phyloP scores from a whole-genome alignment of 2,797 vertebrate species.

The Cossypha dichroa region DNA sequence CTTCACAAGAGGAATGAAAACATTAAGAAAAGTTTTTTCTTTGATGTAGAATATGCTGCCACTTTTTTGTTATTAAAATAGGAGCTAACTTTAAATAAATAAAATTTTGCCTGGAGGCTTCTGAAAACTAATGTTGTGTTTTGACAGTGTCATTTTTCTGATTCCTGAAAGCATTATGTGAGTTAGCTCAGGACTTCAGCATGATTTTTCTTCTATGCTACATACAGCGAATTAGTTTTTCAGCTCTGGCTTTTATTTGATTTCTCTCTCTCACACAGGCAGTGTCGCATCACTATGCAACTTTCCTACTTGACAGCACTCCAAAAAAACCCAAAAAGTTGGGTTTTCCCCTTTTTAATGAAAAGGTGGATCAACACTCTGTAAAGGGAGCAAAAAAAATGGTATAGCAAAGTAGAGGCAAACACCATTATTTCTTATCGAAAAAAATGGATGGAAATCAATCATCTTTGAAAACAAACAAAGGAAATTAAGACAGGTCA shows the following conservation, averaged over 20 bases:
- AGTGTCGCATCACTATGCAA: background rate
- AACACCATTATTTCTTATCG: background rate
- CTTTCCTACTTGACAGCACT: background rate
- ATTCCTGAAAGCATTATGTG: conserved; percentile 70
- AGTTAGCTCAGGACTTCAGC: conserved; percentile 65
- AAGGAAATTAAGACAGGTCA: background rate
- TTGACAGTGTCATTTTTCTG: conserved; percentile 74
- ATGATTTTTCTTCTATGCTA: conserved; percentile 57
- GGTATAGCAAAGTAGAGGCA: background rate
- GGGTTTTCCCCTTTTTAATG: background rate
- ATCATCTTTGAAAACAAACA: background rate
- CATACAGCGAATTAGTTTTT: conserved; percentile 49
- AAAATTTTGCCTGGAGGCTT: conserved; percentile 77
- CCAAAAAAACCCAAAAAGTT: background rate
- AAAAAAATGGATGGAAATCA: background rate
- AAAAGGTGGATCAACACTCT: background rate
- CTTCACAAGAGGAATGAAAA: conserved; percentile 74
- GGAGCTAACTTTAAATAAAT: conserved; percentile 81
- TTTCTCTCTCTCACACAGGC: background rate
- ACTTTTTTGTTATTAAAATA: conserved; percentile 77
- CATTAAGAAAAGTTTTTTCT: conserved; percentile 75
- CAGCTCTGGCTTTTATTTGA: conserved; percentile 51
- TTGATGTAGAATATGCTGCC: conserved; percentile 73
- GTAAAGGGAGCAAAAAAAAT: background rate
- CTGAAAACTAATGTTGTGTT: conserved; percentile 76